Evolutionary conservation across 2,888 invertebrate genomes (phyloP).

Genomic region (Eupelmus urozonus): DNA sequence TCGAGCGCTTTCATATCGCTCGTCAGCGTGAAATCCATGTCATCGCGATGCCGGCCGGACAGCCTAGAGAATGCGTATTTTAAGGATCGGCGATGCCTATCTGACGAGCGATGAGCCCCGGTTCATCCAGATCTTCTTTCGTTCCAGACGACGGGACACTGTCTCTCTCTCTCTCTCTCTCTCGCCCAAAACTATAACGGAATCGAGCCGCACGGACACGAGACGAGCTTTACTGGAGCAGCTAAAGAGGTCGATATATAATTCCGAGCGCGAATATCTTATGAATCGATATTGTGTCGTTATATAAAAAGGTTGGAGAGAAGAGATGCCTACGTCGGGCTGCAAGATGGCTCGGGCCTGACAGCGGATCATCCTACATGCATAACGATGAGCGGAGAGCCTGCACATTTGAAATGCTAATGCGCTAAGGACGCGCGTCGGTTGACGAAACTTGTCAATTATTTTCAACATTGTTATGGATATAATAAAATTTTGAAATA

Average conservation of each 20-base stretch:
- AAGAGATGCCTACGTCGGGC: background rate
- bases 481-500: too few species aligned
- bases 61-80: slow-evolving; percentile 41
- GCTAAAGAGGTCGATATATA: slow-evolving; percentile 45
- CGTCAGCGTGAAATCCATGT: slow-evolving; percentile 27
- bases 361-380: too few species aligned
- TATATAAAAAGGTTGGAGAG: background rate
- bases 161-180: too few species aligned
- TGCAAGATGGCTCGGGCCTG: background rate
- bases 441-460: too few species aligned
- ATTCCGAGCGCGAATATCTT: slow-evolving; percentile 32
- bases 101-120: background rate
- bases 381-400: too few species aligned
- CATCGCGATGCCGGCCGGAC: slow-evolving; percentile 26
- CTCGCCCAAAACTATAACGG: slow-evolving; percentile 43
- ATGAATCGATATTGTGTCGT: background rate
- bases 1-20: slow-evolving; percentile 24
- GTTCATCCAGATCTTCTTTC: slow-evolving; percentile 27
- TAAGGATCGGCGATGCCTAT: slow-evolving; percentile 28
- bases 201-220: background rate
- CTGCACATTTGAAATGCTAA: too few species aligned
- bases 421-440: too few species aligned
- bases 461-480: too few species aligned
- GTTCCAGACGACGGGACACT: background rate
- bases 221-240: slow-evolving; percentile 10